Evolutionary conservation across 2,888 invertebrate genomes (phyloP), one percentile per base, ranked within the genome.

Genomic region (Ceriagrion tenellum): DNA sequence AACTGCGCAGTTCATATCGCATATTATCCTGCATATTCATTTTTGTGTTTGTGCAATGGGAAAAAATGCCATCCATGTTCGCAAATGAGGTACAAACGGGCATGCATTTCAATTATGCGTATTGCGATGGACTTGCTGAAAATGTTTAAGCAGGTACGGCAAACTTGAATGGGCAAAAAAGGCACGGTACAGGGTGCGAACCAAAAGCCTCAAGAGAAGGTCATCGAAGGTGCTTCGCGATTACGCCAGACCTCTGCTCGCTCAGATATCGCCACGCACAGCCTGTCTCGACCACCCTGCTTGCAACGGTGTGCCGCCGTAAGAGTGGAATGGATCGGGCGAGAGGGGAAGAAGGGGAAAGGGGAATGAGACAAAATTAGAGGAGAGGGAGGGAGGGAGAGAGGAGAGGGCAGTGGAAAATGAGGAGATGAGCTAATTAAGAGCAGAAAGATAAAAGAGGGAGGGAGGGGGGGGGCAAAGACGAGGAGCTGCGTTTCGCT

Each of bases 351-450:
- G n/a, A 69, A 69, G 4, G 30, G 35, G 81, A 59, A 59, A 16
- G 59, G 20, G 59, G 59, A 16, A 16, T 8, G 56, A 30, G 30
- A 81, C 35, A 81, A 30, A 69, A 81, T 35, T 81, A 26, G 69
- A 3, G 69, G 81, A 81, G 4, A 35, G 35, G 35, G 8, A n/a
- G 47, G 69, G 10, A 26, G 81, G 35, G 4, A 35, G 35, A 18
- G 8, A n/a, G 47, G 47, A 47, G 26, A 69, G 81, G 35, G 81
- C 35, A 81, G 81, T 81, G 35, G 30, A 81, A 81, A 81, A 81
- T 81, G 81, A 81, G 81, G 81, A 81, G 81, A 81, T 30, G 35
- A 35, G 81, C 35, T 81, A 81, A 81, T 81, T 81, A 69, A n/a
- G 69, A 69, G 69, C 47, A 63, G 30, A 69, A 63, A 69, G 55